phyloP scores from a whole-genome alignment of 2,113 vertebrate genomes.

The Hyla sarda region DNA sequence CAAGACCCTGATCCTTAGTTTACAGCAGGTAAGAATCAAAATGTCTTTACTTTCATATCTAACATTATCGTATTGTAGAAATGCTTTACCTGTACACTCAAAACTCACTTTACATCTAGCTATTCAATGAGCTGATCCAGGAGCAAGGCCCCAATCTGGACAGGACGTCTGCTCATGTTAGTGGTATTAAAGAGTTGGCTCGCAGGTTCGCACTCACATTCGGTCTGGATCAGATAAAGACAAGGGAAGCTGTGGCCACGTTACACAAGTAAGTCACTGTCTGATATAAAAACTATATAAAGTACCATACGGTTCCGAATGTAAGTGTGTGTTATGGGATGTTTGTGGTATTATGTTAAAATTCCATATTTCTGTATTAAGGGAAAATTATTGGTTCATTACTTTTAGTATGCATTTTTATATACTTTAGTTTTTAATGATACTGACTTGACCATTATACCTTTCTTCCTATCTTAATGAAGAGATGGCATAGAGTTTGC shows the following conservation, averaged over 20 bases:
- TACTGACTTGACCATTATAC: background rate
- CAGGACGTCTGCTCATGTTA: slow-evolving; percentile 95
- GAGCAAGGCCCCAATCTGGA: slow-evolving; percentile 97
- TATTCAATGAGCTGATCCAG: slow-evolving; percentile 97
- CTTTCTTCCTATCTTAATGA: slow-evolving; percentile 16
- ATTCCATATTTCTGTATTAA: no score
- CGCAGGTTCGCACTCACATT: slow-evolving; percentile 97
- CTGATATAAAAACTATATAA: no score
- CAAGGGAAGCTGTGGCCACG: slow-evolving; percentile 95
- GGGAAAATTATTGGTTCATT: no score
- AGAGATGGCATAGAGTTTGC: slow-evolving; percentile 99
- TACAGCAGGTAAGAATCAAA: slow-evolving; percentile 88
- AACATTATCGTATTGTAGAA: background rate
- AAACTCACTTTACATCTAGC: slow-evolving; percentile 74
- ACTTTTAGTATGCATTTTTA: no score
- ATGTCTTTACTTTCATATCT: background rate
- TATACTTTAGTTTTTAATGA: background rate
- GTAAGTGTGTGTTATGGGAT: no score
- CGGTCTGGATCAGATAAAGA: slow-evolving; percentile 98
- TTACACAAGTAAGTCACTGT: slow-evolving; percentile 93
- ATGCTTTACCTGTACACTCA: no score
- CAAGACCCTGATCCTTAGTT: slow-evolving; percentile 98
- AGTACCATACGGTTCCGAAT: no score
- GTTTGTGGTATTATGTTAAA: no score
- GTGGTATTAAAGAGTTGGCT: slow-evolving; percentile 96